Percentiles rank a stretch among this genome's conserved stretches.
These are phyloP conservation scores for Bryconaethiops microstoma DNA, from an alignment of 2,797 vertebrate species.

Conservation along the genomic window DNA sequence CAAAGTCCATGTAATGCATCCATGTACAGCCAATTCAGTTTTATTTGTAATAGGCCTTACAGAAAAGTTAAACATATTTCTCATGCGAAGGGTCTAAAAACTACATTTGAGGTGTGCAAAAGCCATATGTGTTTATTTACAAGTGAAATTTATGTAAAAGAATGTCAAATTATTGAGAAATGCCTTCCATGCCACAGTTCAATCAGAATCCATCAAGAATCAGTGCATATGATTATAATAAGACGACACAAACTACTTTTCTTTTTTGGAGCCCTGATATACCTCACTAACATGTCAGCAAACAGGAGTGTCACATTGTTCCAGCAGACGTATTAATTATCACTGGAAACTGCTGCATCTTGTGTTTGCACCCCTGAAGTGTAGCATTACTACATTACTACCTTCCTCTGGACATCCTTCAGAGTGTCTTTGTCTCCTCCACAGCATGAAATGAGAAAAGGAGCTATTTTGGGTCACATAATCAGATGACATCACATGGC, in stretches of 20 bases:
- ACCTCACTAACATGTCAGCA: background rate
- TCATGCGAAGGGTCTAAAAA: too few relatives aligned
- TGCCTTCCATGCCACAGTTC: background rate
- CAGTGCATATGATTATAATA: too few relatives aligned
- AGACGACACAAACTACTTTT: background rate
- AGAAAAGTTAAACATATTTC: too few relatives aligned
- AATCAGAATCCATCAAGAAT: background rate
- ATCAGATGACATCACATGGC: constrained; percentile 14
- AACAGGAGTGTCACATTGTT: too few relatives aligned
- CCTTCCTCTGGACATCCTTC: constrained; percentile 2
- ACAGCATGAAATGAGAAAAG: constrained; percentile 5
- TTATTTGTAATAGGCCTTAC: too few relatives aligned
- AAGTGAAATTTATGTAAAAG: too few relatives aligned
- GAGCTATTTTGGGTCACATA: constrained; percentile 24
- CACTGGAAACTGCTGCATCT: background rate
- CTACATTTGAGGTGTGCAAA: too few relatives aligned
- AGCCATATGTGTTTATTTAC: too few relatives aligned
- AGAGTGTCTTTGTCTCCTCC: constrained; percentile 1
- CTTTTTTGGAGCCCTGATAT: background rate
- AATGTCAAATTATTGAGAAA: background rate
- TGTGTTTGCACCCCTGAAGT: background rate
- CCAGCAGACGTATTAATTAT: background rate
- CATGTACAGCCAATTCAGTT: too few relatives aligned
- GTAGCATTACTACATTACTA: background rate
- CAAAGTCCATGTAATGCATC: constrained; percentile 2